Base-by-base conservation (phyloP, 1,140 invertebrate species). In the Nylanderia fulva region DNA sequence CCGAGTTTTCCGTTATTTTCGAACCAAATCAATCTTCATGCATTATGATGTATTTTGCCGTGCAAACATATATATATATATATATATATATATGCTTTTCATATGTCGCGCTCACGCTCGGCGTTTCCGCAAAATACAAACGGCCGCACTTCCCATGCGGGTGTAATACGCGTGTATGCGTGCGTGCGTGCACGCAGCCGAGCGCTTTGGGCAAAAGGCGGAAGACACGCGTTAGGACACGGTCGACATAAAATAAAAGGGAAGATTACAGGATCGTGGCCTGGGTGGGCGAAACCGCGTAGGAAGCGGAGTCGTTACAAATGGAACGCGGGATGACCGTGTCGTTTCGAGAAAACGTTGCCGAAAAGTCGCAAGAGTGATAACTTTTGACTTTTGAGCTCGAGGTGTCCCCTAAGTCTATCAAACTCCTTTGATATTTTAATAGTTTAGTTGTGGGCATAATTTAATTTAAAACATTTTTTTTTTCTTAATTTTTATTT, bases 241-340 rank as follows among this genome's bases (percentile, higher is more conserved):
- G 24, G 39, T n/a, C 52, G 52, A 82, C 71, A 72, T 82, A 54
- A 82, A 82, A 82, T 82, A 82, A 82, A 45, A 82, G 42, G 36
- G 52, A 82, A 54, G 63, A 79, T 79, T 79, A 79, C 36, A 54
- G 66, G 52, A 33, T 27, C 24, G 64, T 11, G 48, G 63, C 15
- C 52, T 39, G 64, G 77, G 24, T 71, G 77, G 66, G 66, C 77
- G 36, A 39, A 36, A 33, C n/a, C n/a, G 24, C 72, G n/a, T 72
- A 72, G 66, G 36, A 82, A 80, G 64, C 21, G 48, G 33, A 80
- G 24, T 60, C 77, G 77, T 72, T 58, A 82, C 39, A 58, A 82
- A 72, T 80, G 52, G 24, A 42, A 56, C 58, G 64, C 77, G 33
- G 52, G 58, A 45, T 72, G 39, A 71, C 48, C 48, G 52, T 58